Base-by-base conservation (phyloP, 2,888 invertebrate species). In the Eucera pruinosa region DNA sequence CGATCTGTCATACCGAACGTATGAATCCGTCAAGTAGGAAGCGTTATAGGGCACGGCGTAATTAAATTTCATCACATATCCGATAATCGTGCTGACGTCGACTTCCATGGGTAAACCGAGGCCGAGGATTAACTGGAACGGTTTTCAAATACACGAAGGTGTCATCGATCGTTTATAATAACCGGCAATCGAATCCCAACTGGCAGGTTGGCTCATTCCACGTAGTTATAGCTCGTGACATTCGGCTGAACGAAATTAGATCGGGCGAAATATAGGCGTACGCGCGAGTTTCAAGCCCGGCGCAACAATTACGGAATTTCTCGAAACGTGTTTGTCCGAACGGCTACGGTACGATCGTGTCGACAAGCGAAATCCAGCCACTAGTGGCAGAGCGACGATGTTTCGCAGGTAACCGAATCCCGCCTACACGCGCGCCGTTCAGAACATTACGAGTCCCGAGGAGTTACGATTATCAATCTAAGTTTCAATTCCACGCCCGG, bases 1-100 rank as follows among this genome's bases (percentile, higher is more conserved):
- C 65, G 93, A 82, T 89, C 94, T 94, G 86, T 94, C 94, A 62
- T 93, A 92, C 64, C 91, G 92, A 67, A 94, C 93, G 65, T 91
- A 89, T 76, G 90, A 86, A 61, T 89, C 86, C 62, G 86, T 87
- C 74, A 90, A 85, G 82, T 89, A 86, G 39, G 92, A 90, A 27
- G 89, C 90, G 84, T 92, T 92, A 74, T 88, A 86, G 30, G 92
- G 92, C 78, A 92, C 84, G 73, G 58, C 77, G 86, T 93, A 93
- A 87, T 92, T 91, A 65, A 91, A 92, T 89, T 93, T 93, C 80
- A 93, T 85, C 76, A 93, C 93, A 84, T 93, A 92, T 70, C 93
- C 93, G 52, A 93, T 86, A 75, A 93, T 92, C 36, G 92, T 91
- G 81, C 93, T 93, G 67, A 91, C 92, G 67, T 92, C 89, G 33